These are phyloP conservation scores for Cnemophilus loriae DNA, from an alignment of 2,113 vertebrate genomes.

Conservation along the genomic window DNA sequence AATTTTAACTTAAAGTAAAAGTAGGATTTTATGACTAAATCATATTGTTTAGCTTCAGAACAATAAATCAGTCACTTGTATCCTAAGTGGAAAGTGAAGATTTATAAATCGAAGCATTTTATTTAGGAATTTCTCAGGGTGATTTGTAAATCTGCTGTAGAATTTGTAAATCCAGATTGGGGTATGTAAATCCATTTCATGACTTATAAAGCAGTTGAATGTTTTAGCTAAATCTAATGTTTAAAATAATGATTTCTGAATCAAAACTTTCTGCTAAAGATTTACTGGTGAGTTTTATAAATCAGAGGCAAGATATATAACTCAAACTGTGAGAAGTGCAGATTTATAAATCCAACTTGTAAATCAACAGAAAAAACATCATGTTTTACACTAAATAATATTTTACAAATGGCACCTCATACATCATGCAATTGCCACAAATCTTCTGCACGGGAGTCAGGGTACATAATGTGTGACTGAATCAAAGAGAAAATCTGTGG, in stretches of 20 bases:
- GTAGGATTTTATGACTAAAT: conserved; percentile 55
- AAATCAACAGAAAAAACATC: conserved; percentile 78
- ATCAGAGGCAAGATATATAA: conserved; percentile 81
- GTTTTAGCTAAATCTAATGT: conserved; percentile 81
- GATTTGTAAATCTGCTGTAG: conserved; percentile 63
- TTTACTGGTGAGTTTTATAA: conserved; percentile 84
- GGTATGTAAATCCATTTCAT: conserved; percentile 70
- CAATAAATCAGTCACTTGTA: conserved; percentile 66
- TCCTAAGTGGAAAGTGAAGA: conserved; percentile 56
- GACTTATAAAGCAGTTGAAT: conserved; percentile 71
- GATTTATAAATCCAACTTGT: conserved; percentile 84
- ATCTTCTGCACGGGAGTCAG: conserved; percentile 72
- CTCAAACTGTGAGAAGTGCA: conserved; percentile 74
- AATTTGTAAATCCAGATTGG: conserved; percentile 62
- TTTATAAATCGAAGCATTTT: conserved; percentile 71
- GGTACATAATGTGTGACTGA: conserved; percentile 60
- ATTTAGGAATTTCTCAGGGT: conserved; percentile 61
- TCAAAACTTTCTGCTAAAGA: conserved; percentile 81
- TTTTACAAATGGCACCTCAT: conserved; percentile 80
- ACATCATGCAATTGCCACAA: conserved; percentile 77
- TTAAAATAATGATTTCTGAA: conserved; percentile 84
- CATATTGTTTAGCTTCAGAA: conserved; percentile 27
- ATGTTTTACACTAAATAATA: conserved; percentile 85
- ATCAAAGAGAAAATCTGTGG: conserved; percentile 28
- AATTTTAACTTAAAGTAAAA: conserved; percentile 46